Evolutionary conservation across 2,888 invertebrate species (phyloP).

Genomic region (Drosophila neutralis): DNA sequence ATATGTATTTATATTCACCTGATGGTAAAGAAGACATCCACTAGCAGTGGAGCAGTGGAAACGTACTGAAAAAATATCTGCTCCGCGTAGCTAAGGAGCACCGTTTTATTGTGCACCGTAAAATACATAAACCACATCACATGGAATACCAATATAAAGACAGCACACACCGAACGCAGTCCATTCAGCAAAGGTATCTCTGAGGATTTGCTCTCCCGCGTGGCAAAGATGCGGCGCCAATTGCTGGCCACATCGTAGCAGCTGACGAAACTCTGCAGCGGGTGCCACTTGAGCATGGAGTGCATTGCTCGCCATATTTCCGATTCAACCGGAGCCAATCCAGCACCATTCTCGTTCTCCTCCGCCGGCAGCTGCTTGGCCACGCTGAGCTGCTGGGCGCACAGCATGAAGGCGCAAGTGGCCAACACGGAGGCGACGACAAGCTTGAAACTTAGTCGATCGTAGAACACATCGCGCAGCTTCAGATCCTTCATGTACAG

Average conservation of each 20-base stretch:
- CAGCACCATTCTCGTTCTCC: constrained; percentile 13
- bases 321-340: constrained; percentile 67
- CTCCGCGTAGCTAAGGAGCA: constrained; percentile 82
- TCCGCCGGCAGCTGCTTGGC: constrained; percentile 46
- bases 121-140: constrained; percentile 85
- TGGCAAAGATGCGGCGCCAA: constrained; percentile 69
- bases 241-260: constrained; percentile 83
- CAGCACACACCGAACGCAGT: constrained; percentile 82
- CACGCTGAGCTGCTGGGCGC: constrained; percentile 63
- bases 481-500: constrained; percentile 83
- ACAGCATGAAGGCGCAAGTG: constrained; percentile 75
- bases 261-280: constrained; percentile 73
- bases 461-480: constrained; percentile 78
- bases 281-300: constrained; percentile 55
- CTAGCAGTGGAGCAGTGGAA: constrained; percentile 83
- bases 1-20: constrained; percentile 66
- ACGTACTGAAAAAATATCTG: constrained; percentile 82
- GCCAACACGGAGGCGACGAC: constrained; percentile 68
- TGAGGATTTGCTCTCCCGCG: constrained; percentile 61
- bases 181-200: constrained; percentile 84
- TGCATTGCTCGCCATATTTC: constrained; percentile 64
- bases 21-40: constrained; percentile 84
- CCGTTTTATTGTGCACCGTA: constrained; percentile 83
- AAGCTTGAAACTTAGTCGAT: constrained; percentile 79
- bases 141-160: constrained; percentile 84